Conservation (phyloP, 1,140 invertebrate species). For the Musca vetustissima region DNA sequence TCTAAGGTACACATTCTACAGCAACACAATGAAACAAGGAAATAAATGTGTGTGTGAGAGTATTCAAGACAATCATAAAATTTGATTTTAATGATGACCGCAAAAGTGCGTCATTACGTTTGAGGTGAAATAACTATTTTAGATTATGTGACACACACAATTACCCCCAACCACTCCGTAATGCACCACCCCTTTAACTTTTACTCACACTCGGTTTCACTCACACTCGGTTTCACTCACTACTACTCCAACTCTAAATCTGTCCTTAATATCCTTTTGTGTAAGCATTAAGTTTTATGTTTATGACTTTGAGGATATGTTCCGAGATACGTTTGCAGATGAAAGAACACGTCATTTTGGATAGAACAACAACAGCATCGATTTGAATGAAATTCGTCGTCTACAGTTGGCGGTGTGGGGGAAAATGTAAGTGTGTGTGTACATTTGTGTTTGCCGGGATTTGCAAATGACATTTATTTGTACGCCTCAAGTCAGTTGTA, state of each 20-base stretch:
- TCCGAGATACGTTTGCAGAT: neutral
- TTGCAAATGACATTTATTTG: constrained; percentile 4
- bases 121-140: constrained; percentile 7
- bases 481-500: constrained; percentile 10
- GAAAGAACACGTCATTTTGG: neutral
- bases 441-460: neutral
- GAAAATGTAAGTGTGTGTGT: no score
- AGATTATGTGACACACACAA: neutral
- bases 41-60: no score
- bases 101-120: neutral
- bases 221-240: neutral
- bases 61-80: neutral
- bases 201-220: neutral
- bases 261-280: constrained; percentile 7
- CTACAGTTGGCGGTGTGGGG: no score
- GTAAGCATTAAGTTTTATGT: constrained; percentile 10
- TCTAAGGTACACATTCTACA: no score
- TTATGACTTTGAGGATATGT: neutral
- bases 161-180: neutral
- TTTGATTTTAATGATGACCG: constrained; percentile 8
- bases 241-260: neutral
- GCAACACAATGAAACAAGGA: no score
- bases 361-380: no score
- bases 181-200: neutral
- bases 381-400: no score